Percentiles rank a stretch among this genome's conserved stretches.
Conservation (phyloP, 2,797 vertebrate species). For the Sphaeramia orbicularis region DNA sequence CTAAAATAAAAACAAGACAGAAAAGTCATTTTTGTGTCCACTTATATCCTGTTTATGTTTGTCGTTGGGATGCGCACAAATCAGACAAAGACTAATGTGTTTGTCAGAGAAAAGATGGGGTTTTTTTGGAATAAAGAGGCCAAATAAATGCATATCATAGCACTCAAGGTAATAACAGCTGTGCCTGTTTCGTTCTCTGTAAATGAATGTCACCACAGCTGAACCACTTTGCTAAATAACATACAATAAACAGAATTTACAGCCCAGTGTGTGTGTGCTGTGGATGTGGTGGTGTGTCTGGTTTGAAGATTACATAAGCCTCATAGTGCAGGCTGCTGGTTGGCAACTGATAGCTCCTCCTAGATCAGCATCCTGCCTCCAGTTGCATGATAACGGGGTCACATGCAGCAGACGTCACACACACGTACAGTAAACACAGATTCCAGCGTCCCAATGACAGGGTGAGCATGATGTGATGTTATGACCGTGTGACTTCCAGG, state of each 20-base stretch:
- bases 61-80: too few species aligned
- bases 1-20: too few species aligned
- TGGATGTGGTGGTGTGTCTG: conserved; percentile 16
- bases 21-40: too few species aligned
- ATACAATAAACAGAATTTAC: conserved; percentile 2
- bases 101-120: too few species aligned
- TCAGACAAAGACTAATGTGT: too few species aligned
- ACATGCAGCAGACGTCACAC: conserved; percentile 10
- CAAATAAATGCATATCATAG: too few species aligned
- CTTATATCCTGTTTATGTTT: too few species aligned
- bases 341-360: conserved; percentile 2
- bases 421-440: conserved; percentile 17
- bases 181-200: too few species aligned
- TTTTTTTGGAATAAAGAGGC: too few species aligned
- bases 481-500: conserved; percentile 32
- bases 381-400: conserved; percentile 16
- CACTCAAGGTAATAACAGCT: too few species aligned
- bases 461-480: conserved; percentile 11
- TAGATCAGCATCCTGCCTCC: conserved; percentile 12
- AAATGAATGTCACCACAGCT: not conserved
- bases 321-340: conserved; percentile 9
- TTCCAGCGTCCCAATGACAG: conserved; percentile 4
- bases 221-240: not conserved
- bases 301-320: conserved; percentile 28
- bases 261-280: not conserved